Evolutionary conservation across 1,140 invertebrate species (phyloP).

Genomic region (Drosophila kanapiae): DNA sequence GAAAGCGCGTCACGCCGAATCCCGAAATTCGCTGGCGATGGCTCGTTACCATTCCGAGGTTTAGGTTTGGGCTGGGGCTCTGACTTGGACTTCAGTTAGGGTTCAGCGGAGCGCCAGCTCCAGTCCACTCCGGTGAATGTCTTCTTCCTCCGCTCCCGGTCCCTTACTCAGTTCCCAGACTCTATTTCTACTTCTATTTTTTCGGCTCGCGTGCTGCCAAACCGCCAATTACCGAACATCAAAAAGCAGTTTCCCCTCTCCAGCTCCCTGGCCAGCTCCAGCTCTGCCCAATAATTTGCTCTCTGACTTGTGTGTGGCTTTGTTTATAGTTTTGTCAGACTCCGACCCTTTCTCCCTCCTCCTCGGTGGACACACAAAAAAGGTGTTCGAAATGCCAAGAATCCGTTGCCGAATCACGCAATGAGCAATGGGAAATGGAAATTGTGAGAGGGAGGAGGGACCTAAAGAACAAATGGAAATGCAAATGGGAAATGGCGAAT

Average conservation of each 20-base stretch:
- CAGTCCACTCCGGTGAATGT: conserved; percentile 24
- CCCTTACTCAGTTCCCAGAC: background rate
- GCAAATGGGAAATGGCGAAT: conserved; percentile 64
- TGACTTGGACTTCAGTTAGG: conserved; percentile 16
- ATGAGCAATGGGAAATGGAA: conserved; percentile 45
- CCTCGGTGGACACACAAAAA: conserved; percentile 70
- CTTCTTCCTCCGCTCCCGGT: background rate
- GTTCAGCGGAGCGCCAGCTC: conserved; percentile 60
- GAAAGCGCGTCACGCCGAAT: conserved; percentile 79
- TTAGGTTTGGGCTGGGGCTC: conserved; percentile 8
- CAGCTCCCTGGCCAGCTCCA: background rate
- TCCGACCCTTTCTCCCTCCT: conserved; percentile 26
- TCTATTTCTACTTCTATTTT: conserved; percentile 25
- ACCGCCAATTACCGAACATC: conserved; percentile 83
- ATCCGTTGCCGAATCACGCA: conserved; percentile 75
- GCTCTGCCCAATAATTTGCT: conserved; percentile 80
- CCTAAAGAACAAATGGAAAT: conserved; percentile 44
- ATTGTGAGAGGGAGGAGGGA: conserved; percentile 6
- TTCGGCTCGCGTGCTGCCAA: conserved; percentile 79
- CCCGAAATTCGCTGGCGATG: conserved; percentile 49
- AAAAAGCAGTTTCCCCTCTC: conserved; percentile 76
- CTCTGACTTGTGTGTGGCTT: conserved; percentile 74
- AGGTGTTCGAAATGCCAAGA: conserved; percentile 75
- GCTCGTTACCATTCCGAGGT: conserved; percentile 71
- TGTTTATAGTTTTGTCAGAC: conserved; percentile 64